These are phyloP conservation scores for Drosophila subsilvestris DNA, from an alignment of 2,888 invertebrate genomes.

Conservation along the genomic window DNA sequence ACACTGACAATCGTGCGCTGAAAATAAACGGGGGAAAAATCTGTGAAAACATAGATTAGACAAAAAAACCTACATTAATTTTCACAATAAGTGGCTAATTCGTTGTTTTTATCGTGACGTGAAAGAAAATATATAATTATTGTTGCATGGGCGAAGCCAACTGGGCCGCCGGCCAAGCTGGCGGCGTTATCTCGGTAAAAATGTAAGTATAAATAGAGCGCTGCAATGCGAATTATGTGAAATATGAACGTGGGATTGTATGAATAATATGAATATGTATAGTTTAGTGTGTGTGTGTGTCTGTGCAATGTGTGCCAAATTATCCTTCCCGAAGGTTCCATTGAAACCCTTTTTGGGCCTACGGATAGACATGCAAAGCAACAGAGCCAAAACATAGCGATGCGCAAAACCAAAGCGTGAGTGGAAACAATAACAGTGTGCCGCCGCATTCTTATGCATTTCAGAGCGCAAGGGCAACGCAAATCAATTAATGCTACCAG, in stretches of 20 bases:
- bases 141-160: constrained; percentile 49
- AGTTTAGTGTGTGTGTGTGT: constrained; percentile 20
- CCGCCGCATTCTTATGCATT: not conserved
- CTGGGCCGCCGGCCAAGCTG: constrained; percentile 35
- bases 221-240: not conserved
- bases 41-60: not conserved
- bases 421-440: not conserved
- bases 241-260: not conserved
- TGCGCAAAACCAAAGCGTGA: not conserved
- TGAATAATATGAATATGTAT: not conserved
- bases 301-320: constrained; percentile 10
- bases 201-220: not conserved
- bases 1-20: too few species aligned
- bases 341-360: not conserved
- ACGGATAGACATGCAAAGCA: not conserved
- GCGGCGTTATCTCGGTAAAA: constrained; percentile 31
- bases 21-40: too few species aligned
- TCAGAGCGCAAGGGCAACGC: not conserved
- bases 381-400: not conserved
- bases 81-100: not conserved
- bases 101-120: not conserved
- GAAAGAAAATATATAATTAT: constrained; percentile 32
- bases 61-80: not conserved
- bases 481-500: not conserved
- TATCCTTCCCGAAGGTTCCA: not conserved